These are phyloP conservation scores for Pseudomyrmex cubaensis DNA, from an alignment of 1,140 invertebrate species.

Conservation along the genomic window DNA sequence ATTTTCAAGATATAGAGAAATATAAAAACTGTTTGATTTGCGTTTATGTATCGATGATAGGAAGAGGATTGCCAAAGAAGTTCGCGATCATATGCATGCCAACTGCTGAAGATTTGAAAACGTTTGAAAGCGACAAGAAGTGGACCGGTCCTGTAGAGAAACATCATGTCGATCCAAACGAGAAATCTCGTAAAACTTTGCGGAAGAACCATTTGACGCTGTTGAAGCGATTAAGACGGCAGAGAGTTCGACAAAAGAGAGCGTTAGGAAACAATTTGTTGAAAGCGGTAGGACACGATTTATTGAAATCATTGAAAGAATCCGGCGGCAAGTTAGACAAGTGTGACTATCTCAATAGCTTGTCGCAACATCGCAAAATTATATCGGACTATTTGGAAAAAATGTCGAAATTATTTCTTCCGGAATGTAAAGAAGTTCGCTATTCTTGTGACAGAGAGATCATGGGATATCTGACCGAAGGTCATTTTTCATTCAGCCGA, in stretches of 20 bases:
- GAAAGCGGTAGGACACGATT: constrained; percentile 73
- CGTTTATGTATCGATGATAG: constrained; percentile 84
- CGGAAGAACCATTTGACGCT: constrained; percentile 86
- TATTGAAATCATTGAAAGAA: constrained; percentile 56
- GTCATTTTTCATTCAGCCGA: constrained; percentile 89
- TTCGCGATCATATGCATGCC: constrained; percentile 90
- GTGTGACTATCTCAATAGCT: constrained; percentile 32
- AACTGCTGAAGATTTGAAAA: constrained; percentile 85
- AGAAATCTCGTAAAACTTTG: constrained; percentile 86
- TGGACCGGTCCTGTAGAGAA: constrained; percentile 86
- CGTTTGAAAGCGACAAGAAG: constrained; percentile 79
- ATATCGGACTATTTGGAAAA: constrained; percentile 86
- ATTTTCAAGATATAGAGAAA: constrained; percentile 50
- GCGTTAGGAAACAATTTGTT: constrained; percentile 74
- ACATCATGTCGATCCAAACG: constrained; percentile 86
- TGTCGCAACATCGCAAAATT: constrained; percentile 63
- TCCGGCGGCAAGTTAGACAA: constrained; percentile 17
- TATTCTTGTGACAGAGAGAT: constrained; percentile 88
- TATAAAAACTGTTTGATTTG: constrained; percentile 85
- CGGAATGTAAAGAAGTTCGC: constrained; percentile 87
- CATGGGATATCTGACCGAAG: constrained; percentile 90
- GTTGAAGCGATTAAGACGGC: constrained; percentile 87
- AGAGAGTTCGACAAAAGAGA: constrained; percentile 85
- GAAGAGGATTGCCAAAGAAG: constrained; percentile 84
- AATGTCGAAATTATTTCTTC: constrained; percentile 90